Base-by-base conservation (phyloP, 2,888 invertebrate genomes). In the Dorcus parallelipipedus region DNA sequence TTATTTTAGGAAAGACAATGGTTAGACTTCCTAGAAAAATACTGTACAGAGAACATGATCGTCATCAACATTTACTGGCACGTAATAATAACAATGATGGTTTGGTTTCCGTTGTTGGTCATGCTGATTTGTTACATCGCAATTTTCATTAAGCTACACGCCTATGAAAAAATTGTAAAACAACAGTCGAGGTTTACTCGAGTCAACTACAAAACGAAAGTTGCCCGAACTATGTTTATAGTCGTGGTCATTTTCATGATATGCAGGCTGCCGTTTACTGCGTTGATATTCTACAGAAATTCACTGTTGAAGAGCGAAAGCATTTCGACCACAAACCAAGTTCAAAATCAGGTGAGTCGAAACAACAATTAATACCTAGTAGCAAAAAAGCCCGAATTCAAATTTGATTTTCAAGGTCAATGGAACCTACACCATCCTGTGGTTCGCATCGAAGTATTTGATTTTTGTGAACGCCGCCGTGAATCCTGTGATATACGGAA, bases 401-500 rank as follows among this genome's bases (percentile, higher is more conserved):
- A 14, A 5, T 7, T 38, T 54, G 49, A 49, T 53, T 62, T 60
- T 64, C 72, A 74, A 86, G 85, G 82, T 83, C 0, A 78, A 83
- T 3, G 83, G 84, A 7, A 76, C 78, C 9, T 88, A 83, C 69
- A 80, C 81, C 52, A 76, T 79, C 2, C 74, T 89, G 65, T 89
- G 88, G 87, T 90, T 88, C 64, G 76, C 80, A 1, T 85, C 90
- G 0, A 87, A 87, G 67, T 88, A 83, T 67, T 77, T 90, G 2
- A 86, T 90, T 74, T 87, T 87, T 65, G 68, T 86, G 3, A 90
- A 89, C 74, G 86, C 88, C 3, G 89, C 90, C 2, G 75, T 91
- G 51, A 91, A 91, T 72, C 91, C 92, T 0, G 75, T 91, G 0
- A 87, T 92, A 59, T 91, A 91, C 65, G 91, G 90, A 3, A 85